Base-by-base conservation (phyloP, 1,140 invertebrate genomes). In the Procambarus virginalis region DNA sequence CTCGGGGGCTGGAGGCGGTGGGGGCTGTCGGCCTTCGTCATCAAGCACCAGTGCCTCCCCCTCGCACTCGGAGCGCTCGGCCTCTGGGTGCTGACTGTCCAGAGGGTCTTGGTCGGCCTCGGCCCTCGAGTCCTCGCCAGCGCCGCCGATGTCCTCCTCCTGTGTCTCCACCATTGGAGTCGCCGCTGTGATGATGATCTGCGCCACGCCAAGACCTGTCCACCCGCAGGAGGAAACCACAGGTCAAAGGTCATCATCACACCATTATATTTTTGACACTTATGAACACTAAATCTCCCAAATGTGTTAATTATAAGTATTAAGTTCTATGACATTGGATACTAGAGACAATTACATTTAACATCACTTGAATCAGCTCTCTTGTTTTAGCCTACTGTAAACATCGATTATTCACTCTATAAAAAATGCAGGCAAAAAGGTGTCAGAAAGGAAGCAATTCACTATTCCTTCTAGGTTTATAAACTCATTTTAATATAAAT, bases 111-210 rank as follows among this genome's bases (percentile, higher is more conserved):
- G 90, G 77, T 92, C 91, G n/a, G 91, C 88, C 49, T 91, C 89
- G 0, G 84, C 89, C 49, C 89, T 76, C 8, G 89, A 91, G 84
- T 91, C 89, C 92, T 93, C 93, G 92, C 93, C 34, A 94, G 93
- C 45, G 95, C 94, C 49, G 96, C 96, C 93, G 96, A 97, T 3
- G 95, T 92, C 95, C 83, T 95, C 95, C 58, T 96, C 96, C 6
- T 95, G 94, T 6, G 68, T 82, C 94, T 98, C 97, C 92, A 95
- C 94, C 96, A 97, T 97, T 46, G 97, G 97, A 6, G 97, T 98
- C 75, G 97, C 97, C 46, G 97, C 97, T 20, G 97, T 98, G 93
- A 98, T 97, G 9, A 97, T 97, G 91, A 97, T 97, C 93, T 97
- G 96, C 81, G 96, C 97, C 77, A 97, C 97, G 84, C 96, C 96